phyloP scores from a whole-genome alignment of 2,888 invertebrate species.

The Graphium colonna region DNA sequence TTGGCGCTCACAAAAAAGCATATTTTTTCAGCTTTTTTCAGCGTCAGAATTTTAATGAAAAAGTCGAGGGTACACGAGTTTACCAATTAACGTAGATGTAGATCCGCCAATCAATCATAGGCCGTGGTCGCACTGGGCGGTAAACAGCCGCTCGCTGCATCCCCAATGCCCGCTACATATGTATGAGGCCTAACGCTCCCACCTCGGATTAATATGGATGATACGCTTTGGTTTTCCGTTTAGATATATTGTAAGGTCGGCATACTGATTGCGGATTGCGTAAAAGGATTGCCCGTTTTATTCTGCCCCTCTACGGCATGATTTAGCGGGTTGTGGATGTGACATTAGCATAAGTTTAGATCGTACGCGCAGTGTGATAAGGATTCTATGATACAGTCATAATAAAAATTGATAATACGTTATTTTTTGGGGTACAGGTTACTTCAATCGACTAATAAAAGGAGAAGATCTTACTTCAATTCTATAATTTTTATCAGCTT shows the following conservation, averaged over 20 bases:
- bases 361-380: background rate
- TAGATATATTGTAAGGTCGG: conserved; percentile 22
- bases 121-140: conserved; percentile 1
- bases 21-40: too few species aligned
- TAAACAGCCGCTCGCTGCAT: conserved; percentile 21
- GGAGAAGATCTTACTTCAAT: background rate
- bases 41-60: background rate
- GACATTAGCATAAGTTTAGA: background rate
- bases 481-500: background rate
- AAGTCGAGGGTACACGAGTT: background rate
- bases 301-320: background rate
- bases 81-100: conserved; percentile 3
- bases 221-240: conserved; percentile 24
- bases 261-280: conserved; percentile 12
- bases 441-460: background rate
- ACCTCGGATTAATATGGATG: conserved; percentile 23
- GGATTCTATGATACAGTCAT: background rate
- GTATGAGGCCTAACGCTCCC: conserved; percentile 24
- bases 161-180: conserved; percentile 25
- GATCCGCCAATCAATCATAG: conserved; percentile 19
- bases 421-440: too few species aligned
- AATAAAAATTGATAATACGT: background rate
- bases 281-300: conserved; percentile 21
- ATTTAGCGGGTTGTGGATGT: background rate
- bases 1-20: background rate